Base-by-base conservation (phyloP, 2,113 vertebrate genomes). In the Balaeniceps rex region DNA sequence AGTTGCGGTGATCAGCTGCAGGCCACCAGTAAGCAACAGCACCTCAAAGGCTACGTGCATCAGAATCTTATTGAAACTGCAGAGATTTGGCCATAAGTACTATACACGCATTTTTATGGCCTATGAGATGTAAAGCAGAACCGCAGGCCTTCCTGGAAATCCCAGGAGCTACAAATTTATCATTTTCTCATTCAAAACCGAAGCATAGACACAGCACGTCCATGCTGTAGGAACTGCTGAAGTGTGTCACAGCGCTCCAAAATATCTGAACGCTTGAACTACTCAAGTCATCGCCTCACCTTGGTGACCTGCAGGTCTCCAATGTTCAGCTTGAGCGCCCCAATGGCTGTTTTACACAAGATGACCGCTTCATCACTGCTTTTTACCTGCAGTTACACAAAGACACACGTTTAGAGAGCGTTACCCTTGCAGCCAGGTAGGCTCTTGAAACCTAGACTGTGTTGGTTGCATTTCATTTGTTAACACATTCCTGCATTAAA, bases 241-340 rank as follows among this genome's bases (percentile, higher is more conserved):
- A 34, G 12, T 0, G 14, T 3, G 7, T 4, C 54, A 14, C 12
- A 36, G 76, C 11, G 49, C 12, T 33, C 64, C 42, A 61, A 7
- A 40, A 14, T 0, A 13, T 2, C 52, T 24, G 1, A 38, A 10
- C 2, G 3, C 22, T 4, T 2, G 10, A 16, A 15, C 36, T 7
- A 6, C 10, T 10, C 6, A 4, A 7, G 44, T 11, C 44, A 17
- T 1, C 12, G 2, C 8, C 97, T 97, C 80, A 99, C 99, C 99
- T 99, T 99, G 52, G 99, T 99, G 49, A 99, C 99, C 63, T 99
- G 99, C 25, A 99, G 98, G 87, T 99, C 99, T 10, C 98, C 99
- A 19, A 99, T 99, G 94, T 99, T 99, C 83, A 99, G 97, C 84
- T 99, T 99, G 9, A 99, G 98, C 2, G 98, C 99, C n/a, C 99